Evolutionary conservation across 2,797 vertebrate genomes (phyloP).

Genomic region (Hybognathus amarus): DNA sequence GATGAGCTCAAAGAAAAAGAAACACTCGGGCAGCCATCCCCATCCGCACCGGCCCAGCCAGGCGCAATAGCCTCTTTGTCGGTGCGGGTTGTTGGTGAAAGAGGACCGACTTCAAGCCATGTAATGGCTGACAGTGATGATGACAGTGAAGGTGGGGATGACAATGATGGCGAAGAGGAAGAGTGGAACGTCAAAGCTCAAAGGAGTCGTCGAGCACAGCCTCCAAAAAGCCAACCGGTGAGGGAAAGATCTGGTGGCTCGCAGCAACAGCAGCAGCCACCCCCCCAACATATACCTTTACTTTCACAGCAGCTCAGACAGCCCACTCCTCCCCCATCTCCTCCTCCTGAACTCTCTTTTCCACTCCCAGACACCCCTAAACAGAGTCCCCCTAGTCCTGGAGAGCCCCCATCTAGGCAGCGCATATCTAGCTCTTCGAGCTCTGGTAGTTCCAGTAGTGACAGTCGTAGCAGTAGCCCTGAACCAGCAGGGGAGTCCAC

Average conservation of each 20-base stretch:
- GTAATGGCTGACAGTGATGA: slow-evolving; percentile 75
- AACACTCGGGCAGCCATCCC: slow-evolving; percentile 67
- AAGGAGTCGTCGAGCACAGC: slow-evolving; percentile 70
- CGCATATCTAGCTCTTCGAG: slow-evolving; percentile 77
- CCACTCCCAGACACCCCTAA: slow-evolving; percentile 83
- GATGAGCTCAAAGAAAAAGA: slow-evolving; percentile 71
- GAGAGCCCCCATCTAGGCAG: slow-evolving; percentile 74
- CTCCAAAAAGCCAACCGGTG: slow-evolving; percentile 65
- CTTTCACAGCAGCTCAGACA: slow-evolving; percentile 79
- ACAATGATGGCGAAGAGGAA: slow-evolving; percentile 74
- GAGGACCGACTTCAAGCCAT: slow-evolving; percentile 67
- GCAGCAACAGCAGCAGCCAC: slow-evolving; percentile 71
- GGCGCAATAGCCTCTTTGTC: slow-evolving; percentile 67
- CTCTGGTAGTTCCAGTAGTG: slow-evolving; percentile 81
- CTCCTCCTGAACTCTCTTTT: slow-evolving; percentile 79
- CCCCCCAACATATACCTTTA: slow-evolving; percentile 77
- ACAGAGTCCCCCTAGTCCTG: slow-evolving; percentile 81
- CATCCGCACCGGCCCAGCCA: slow-evolving; percentile 55
- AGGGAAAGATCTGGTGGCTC: slow-evolving; percentile 77
- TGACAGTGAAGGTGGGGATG: slow-evolving; percentile 74
- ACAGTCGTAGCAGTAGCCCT: slow-evolving; percentile 82
- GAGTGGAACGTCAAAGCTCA: slow-evolving; percentile 72
- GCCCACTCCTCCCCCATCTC: slow-evolving; percentile 78
- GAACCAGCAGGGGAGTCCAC: slow-evolving; percentile 81
- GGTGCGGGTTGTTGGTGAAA: slow-evolving; percentile 66